Evolutionary conservation across 2,888 invertebrate genomes (phyloP).

Genomic region (Seira musarum): DNA sequence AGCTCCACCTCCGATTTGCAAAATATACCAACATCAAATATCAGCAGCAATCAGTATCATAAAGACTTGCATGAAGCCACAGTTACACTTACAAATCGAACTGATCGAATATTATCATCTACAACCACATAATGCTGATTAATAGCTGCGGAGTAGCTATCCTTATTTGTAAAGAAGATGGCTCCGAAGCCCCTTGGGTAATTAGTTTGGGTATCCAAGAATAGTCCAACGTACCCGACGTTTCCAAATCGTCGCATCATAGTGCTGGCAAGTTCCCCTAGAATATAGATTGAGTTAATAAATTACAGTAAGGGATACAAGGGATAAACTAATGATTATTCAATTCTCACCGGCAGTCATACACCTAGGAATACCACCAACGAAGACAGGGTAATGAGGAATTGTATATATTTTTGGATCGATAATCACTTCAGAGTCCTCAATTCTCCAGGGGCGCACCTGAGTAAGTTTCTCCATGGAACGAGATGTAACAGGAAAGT

Average conservation of each 20-base stretch:
- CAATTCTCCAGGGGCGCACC: constrained; percentile 46
- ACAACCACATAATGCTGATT: no score
- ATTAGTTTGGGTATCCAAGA: constrained; percentile 32
- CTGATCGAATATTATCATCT: no score
- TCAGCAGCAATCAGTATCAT: no score
- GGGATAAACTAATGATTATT: no score
- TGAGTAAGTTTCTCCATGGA: constrained; percentile 38
- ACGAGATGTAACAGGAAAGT: constrained; percentile 36
- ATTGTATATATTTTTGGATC: constrained; percentile 17
- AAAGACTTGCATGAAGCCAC: no score
- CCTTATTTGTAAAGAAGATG: constrained; percentile 37
- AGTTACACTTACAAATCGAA: no score
- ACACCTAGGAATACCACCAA: constrained; percentile 34
- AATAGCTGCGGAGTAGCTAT: constrained; percentile 43
- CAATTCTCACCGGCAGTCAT: constrained; percentile 33
- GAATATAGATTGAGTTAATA: no score
- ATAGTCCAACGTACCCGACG: constrained; percentile 40
- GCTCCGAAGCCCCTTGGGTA: constrained; percentile 41
- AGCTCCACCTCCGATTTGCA: no score
- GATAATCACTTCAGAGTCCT: constrained; percentile 33
- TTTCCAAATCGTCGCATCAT: constrained; percentile 36
- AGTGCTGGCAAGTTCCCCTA: constrained; percentile 35
- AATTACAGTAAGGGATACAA: no score
- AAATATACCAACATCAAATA: no score
- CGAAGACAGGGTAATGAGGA: constrained; percentile 40